phyloP scores from a whole-genome alignment of 2,113 vertebrate genomes.

The Pseudorhombus dupliciocellatus region DNA sequence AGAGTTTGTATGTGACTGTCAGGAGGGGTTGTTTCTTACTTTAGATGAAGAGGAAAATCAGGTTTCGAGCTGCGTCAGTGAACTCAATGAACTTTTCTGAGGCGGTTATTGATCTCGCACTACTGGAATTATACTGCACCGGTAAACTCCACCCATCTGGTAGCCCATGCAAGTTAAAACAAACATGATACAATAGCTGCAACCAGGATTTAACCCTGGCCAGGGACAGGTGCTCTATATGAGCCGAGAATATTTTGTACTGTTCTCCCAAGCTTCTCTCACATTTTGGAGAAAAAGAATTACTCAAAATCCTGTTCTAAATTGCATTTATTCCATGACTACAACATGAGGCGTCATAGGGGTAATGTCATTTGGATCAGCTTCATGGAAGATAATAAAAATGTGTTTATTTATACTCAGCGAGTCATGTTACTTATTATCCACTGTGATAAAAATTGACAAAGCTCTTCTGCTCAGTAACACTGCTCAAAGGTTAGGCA shows the following conservation, averaged over 20 bases:
- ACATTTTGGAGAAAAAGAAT: too few species aligned
- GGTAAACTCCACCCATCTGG: slow-evolving; percentile 33
- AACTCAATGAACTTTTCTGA: slow-evolving; percentile 39
- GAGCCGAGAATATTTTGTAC: not conserved
- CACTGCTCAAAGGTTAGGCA: not conserved
- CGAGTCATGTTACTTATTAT: slow-evolving; percentile 5
- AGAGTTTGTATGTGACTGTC: not conserved
- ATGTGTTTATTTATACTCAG: slow-evolving; percentile 3
- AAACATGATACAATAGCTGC: slow-evolving; percentile 24
- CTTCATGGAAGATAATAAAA: slow-evolving; percentile 14
- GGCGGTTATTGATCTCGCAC: slow-evolving; percentile 35
- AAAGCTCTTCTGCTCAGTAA: slow-evolving; percentile 7
- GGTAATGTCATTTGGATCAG: not conserved
- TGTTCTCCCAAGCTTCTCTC: not conserved
- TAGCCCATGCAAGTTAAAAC: slow-evolving; percentile 36
- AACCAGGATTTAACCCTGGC: not conserved
- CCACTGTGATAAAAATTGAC: slow-evolving; percentile 12
- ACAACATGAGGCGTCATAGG: slow-evolving; percentile 12
- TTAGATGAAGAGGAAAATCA: slow-evolving; percentile 21
- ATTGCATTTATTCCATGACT: slow-evolving; percentile 14
- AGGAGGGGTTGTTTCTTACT: slow-evolving; percentile 8
- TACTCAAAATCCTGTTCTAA: slow-evolving; percentile 28
- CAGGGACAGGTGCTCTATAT: not conserved
- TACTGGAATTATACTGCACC: slow-evolving; percentile 24
- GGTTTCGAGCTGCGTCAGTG: slow-evolving; percentile 13